These are phyloP conservation scores for Cygnus olor DNA, from an alignment of 2,797 vertebrate genomes.

Conservation along the genomic window DNA sequence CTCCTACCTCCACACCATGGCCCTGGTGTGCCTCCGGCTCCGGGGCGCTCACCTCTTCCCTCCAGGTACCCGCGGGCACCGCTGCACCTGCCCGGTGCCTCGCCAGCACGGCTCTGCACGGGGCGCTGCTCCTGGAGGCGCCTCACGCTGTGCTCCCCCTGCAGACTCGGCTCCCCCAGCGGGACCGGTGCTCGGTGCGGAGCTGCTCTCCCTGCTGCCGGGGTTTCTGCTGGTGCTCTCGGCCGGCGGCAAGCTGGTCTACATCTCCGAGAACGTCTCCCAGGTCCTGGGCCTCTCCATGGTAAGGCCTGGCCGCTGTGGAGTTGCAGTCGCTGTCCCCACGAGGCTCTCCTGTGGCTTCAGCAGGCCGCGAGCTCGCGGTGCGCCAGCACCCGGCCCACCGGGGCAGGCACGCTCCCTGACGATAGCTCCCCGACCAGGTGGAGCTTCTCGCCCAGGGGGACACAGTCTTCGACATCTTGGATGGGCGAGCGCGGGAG, in stretches of 20 bases:
- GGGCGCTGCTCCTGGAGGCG: not conserved
- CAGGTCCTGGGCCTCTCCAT: constrained; percentile 85
- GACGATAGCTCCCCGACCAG: constrained; percentile 33
- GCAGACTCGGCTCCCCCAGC: not conserved
- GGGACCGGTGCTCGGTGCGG: not conserved
- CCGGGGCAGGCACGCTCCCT: fast-evolving
- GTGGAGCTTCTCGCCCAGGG: constrained; percentile 84
- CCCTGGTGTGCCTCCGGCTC: constrained; percentile 84
- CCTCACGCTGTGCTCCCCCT: not conserved
- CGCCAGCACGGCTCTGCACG: fast-evolving
- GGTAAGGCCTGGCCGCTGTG: constrained; percentile 74
- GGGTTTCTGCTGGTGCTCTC: constrained; percentile 86
- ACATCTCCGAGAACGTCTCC: constrained; percentile 85
- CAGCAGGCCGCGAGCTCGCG: fast-evolving
- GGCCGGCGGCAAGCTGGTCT: constrained; percentile 80
- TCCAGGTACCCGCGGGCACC: constrained; percentile 29
- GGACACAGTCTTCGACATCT: constrained; percentile 81
- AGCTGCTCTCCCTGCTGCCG: constrained; percentile 81
- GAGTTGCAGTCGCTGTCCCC: not conserved
- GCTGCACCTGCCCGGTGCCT: not conserved
- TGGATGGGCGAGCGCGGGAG: constrained; percentile 68
- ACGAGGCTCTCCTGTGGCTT: not conserved
- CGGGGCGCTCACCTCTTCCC: constrained; percentile 75
- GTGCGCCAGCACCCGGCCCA: not conserved
- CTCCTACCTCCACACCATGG: constrained; percentile 90